phyloP scores from a whole-genome alignment of 2,797 vertebrate species.

The Carapus acus region DNA sequence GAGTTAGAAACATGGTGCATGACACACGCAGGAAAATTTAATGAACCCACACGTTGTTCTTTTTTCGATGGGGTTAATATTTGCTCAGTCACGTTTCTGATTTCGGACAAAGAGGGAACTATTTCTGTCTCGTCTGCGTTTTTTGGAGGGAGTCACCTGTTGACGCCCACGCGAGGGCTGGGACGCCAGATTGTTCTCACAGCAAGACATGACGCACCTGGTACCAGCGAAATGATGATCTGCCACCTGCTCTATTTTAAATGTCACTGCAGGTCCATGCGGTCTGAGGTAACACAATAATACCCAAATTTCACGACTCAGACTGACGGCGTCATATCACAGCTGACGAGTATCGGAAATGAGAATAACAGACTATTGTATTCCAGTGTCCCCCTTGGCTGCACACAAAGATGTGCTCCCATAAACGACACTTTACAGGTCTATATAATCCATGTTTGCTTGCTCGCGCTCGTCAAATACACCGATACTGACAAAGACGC shows the following conservation, averaged over 20 bases:
- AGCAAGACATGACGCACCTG: conserved; percentile 51
- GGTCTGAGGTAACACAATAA: conserved; percentile 4
- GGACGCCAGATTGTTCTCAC: conserved; percentile 59
- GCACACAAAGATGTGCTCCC: conserved; percentile 2
- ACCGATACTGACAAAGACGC: conserved; percentile 14
- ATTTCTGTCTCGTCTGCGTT: conserved; percentile 39
- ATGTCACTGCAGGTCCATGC: conserved; percentile 36
- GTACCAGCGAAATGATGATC: conserved; percentile 61
- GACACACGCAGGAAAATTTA: conserved; percentile 60
- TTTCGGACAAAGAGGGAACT: conserved; percentile 32
- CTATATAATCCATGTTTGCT: conserved; percentile 16
- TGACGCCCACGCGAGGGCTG: conserved; percentile 26
- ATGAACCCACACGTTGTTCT: conserved; percentile 56
- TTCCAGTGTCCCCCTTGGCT: conserved; percentile 5
- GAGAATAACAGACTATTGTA: conserved; percentile 6
- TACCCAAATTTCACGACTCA: background rate
- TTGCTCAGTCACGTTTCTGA: conserved; percentile 52
- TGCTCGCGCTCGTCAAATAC: conserved; percentile 27
- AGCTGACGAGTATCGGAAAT: conserved; percentile 10
- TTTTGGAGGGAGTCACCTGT: conserved; percentile 16
- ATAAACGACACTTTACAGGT: conserved; percentile 19
- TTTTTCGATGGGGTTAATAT: conserved; percentile 41
- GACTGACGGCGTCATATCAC: background rate
- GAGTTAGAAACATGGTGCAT: conserved; percentile 54
- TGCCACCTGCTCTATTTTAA: conserved; percentile 60